Evolutionary conservation across 2,113 vertebrate genomes (phyloP).

Genomic region (Chauna torquata): DNA sequence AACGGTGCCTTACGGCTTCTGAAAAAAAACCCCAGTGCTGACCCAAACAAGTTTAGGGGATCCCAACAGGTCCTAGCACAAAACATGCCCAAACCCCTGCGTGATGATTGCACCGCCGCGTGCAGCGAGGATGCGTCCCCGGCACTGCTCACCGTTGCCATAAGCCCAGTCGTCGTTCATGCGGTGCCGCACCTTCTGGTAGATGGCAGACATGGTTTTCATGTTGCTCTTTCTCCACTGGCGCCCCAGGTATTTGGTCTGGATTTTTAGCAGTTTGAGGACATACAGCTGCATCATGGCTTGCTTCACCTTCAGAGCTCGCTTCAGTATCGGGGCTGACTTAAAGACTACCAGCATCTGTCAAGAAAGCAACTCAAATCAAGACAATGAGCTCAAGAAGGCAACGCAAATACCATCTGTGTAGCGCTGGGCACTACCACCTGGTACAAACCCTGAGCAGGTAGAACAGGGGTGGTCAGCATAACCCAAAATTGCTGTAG

Average conservation of each 20-base stretch:
- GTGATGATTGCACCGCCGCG: accelerated
- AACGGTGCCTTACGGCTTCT: accelerated
- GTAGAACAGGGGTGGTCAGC: accelerated
- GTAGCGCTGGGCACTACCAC: neutral
- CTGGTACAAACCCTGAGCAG: neutral
- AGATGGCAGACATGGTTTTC: slow-evolving; percentile 92
- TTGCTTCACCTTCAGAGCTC: slow-evolving; percentile 95
- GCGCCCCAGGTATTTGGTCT: slow-evolving; percentile 87
- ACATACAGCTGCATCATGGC: slow-evolving; percentile 98
- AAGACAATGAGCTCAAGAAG: accelerated
- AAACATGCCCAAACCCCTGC: accelerated
- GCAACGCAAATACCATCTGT: accelerated
- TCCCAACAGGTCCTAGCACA: neutral
- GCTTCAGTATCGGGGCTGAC: slow-evolving; percentile 94
- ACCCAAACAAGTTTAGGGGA: neutral
- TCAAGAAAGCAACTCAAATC: accelerated
- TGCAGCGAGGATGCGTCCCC: accelerated
- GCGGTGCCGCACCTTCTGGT: slow-evolving; percentile 89
- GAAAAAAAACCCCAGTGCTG: neutral
- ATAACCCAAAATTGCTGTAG: neutral
- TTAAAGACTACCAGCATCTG: slow-evolving; percentile 99
- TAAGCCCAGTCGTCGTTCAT: slow-evolving; percentile 92
- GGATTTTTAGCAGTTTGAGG: slow-evolving; percentile 88
- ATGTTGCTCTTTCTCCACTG: slow-evolving; percentile 89
- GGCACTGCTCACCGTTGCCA: slow-evolving; percentile 79